Percentiles rank a stretch among this genome's conserved stretches.
Conservation (phyloP, 2,113 vertebrate genomes). For the Leuciscus idus region DNA sequence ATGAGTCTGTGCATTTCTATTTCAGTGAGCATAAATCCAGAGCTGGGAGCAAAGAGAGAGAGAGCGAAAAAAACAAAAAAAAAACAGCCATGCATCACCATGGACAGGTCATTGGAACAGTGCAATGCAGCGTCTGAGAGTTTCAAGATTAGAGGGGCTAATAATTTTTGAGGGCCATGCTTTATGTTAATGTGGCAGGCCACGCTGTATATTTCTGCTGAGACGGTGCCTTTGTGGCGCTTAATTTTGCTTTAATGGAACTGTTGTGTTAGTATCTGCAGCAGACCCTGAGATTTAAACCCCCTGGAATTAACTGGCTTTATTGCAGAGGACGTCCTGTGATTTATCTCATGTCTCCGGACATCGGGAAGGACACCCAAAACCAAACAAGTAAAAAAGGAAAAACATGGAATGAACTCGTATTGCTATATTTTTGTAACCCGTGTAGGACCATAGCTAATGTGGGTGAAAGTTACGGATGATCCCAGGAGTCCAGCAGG, state of each 20-base stretch:
- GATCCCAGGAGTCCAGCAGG: background rate
- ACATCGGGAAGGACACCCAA: conserved; percentile 60
- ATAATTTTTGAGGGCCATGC: conserved; percentile 79
- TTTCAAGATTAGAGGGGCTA: conserved; percentile 80
- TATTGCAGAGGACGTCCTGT: conserved; percentile 66
- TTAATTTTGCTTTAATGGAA: conserved; percentile 75
- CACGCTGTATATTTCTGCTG: conserved; percentile 78
- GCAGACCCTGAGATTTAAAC: conserved; percentile 71
- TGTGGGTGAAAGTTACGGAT: background rate
- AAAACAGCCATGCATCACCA: conserved; percentile 78
- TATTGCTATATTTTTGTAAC: conserved; percentile 13
- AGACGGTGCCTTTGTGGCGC: conserved; percentile 72
- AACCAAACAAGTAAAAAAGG: conserved; percentile 38
- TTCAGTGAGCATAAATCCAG: conserved; percentile 69
- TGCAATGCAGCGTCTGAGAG: conserved; percentile 72
- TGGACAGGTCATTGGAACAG: conserved; percentile 80
- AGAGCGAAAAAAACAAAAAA: background rate
- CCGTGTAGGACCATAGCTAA: background rate
- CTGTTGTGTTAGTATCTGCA: conserved; percentile 70
- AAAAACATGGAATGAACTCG: conserved; percentile 22
- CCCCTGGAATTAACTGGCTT: conserved; percentile 67
- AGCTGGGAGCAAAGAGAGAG: conserved; percentile 28
- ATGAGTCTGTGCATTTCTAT: conserved; percentile 62
- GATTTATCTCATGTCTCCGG: conserved; percentile 59
- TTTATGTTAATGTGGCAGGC: conserved; percentile 83